Conservation (phyloP, 2,888 invertebrate species). For the Julus scandinavius region DNA sequence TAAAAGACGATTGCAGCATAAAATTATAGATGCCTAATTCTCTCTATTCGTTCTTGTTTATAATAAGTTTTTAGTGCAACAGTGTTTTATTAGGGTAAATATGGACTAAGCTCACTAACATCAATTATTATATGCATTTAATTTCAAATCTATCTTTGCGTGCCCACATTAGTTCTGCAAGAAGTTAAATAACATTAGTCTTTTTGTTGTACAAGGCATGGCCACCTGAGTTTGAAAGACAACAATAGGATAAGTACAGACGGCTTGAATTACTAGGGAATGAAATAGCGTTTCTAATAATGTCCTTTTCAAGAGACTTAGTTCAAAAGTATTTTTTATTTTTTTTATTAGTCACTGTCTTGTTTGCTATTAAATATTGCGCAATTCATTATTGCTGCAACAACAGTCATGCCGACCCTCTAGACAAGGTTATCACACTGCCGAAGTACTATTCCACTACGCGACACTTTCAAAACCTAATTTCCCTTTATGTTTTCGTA, state of each 20-base stretch:
- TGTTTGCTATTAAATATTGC: not conserved
- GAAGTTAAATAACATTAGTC: not conserved
- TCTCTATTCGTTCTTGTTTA: no score
- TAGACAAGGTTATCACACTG: conserved; percentile 29
- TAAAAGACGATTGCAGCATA: no score
- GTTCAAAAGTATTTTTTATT: not conserved
- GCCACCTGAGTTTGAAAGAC: not conserved
- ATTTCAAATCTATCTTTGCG: not conserved
- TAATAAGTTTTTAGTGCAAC: no score
- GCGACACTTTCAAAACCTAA: not conserved
- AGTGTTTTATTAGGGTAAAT: not conserved
- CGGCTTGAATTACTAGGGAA: not conserved
- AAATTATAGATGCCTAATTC: no score
- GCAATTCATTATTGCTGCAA: conserved; percentile 45
- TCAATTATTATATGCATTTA: not conserved
- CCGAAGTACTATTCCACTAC: not conserved
- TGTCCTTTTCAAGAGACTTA: not conserved
- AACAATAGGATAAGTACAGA: not conserved
- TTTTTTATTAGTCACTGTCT: not conserved
- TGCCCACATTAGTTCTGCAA: not conserved
- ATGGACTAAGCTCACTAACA: not conserved
- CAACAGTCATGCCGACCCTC: conserved; percentile 11
- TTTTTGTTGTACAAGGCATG: conserved; percentile 4
- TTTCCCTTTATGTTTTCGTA: not conserved
- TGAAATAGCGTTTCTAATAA: not conserved